A percentile compares a stretch with the other conserved stretches of the same genome.
Conservation (phyloP, 2,888 invertebrate genomes). For the Stenodema calcarata region DNA sequence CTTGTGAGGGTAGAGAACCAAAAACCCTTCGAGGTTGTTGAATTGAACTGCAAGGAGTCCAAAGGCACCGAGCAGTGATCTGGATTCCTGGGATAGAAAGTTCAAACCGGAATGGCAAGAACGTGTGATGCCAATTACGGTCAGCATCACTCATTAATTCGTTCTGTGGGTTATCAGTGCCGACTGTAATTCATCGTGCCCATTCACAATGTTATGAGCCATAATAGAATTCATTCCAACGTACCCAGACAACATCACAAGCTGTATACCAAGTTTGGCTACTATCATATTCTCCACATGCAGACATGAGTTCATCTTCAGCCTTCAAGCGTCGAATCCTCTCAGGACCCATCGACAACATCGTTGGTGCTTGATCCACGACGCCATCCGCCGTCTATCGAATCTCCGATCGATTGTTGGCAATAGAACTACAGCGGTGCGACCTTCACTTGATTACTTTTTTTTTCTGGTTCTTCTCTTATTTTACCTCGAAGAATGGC, state of each 20-base stretch:
- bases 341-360: too few species aligned
- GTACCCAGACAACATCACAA: too few species aligned
- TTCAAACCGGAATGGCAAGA: constrained; percentile 14
- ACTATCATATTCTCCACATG: too few species aligned
- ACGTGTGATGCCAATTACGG: neutral
- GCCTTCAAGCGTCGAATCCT: too few species aligned
- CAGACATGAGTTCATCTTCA: too few species aligned
- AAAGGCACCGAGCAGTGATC: neutral
- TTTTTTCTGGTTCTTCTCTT: neutral
- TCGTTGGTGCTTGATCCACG: too few species aligned
- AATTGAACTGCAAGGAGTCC: neutral
- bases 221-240: too few species aligned
- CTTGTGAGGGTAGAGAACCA: neutral
- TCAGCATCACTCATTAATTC: neutral
- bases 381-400: neutral
- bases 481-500: neutral
- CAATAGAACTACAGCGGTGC: neutral
- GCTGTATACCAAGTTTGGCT: too few species aligned
- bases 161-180: neutral
- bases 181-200: neutral
- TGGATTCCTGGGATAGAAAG: constrained; percentile 19
- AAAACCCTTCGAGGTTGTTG: neutral
- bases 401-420: neutral
- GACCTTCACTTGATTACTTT: neutral
- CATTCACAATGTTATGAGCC: too few species aligned